A percentile compares a stretch with the other conserved stretches of the same genome.
Conservation (phyloP, 2,888 invertebrate genomes). For the Branchipolynoe longqiensis region DNA sequence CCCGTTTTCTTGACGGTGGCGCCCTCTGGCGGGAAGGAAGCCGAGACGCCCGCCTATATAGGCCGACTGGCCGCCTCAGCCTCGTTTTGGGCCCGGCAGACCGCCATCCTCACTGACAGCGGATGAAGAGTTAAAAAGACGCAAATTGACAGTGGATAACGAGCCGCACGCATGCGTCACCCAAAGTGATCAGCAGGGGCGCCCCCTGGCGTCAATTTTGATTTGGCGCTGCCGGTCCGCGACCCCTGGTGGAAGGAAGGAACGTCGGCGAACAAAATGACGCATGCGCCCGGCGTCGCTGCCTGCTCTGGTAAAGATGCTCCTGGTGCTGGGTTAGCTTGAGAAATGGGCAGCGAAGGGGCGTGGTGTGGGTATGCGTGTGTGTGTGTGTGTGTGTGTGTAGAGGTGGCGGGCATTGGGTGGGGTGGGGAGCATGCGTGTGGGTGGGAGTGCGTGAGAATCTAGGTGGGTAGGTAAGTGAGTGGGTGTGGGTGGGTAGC, state of each 20-base stretch:
- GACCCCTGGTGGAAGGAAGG: constrained; percentile 1
- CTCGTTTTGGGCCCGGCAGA: background rate
- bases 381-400: background rate
- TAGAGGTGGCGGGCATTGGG: background rate
- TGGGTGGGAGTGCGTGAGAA: background rate
- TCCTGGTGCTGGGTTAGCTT: background rate
- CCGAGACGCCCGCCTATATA: no score
- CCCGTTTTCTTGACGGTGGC: no score
- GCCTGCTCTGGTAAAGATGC: background rate
- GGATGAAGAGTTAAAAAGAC: constrained; percentile 48
- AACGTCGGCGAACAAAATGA: constrained; percentile 24
- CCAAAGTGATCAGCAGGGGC: constrained; percentile 36
- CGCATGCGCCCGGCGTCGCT: background rate
- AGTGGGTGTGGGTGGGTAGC: no score
- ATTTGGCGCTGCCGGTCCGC: constrained; percentile 1
- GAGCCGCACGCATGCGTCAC: constrained; percentile 6
- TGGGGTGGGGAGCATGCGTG: background rate
- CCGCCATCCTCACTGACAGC: background rate
- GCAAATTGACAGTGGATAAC: constrained; percentile 56
- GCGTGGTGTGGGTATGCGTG: background rate
- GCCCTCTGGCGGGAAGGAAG: no score
- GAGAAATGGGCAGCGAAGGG: background rate
- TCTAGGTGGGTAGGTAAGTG: no score
- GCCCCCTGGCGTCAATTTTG: constrained; percentile 43
- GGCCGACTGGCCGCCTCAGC: no score